These are phyloP conservation scores for Eupithecia exiguata DNA, from an alignment of 2,888 invertebrate species.

Conservation along the genomic window DNA sequence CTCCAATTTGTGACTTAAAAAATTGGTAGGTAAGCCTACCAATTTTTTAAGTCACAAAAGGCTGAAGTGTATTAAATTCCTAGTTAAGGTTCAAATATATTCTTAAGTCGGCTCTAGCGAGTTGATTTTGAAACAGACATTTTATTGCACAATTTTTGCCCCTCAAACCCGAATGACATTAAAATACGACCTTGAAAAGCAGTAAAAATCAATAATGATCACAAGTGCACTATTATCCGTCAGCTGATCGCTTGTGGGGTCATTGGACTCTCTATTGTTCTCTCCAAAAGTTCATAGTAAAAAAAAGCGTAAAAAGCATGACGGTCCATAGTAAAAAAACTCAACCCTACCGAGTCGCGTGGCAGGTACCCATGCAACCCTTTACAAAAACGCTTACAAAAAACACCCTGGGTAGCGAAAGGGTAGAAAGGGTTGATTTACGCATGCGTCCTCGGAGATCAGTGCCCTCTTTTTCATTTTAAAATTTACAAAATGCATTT, in stretches of 20 bases:
- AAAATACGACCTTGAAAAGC: conserved; percentile 70
- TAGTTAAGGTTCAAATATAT: not conserved
- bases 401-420: conserved; percentile 79
- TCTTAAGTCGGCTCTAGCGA: not conserved
- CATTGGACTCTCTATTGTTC: conserved; percentile 79
- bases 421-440: conserved; percentile 82
- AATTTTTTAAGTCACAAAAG: not conserved
- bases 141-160: not conserved
- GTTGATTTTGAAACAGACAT: not conserved
- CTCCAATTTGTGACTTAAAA: too few relatives aligned
- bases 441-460: conserved; percentile 80
- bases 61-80: not conserved
- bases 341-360: conserved; percentile 79
- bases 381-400: conserved; percentile 81
- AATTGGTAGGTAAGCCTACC: too few relatives aligned
- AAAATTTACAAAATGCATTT: conserved; percentile 64
- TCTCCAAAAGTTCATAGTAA: conserved; percentile 61
- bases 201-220: conserved; percentile 74
- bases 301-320: conserved; percentile 70
- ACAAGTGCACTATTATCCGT: conserved; percentile 80
- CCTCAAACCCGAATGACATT: conserved; percentile 29
- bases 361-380: conserved; percentile 82
- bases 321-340: conserved; percentile 74
- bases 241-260: conserved; percentile 81
- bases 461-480: conserved; percentile 78